Evolutionary conservation across 2,113 vertebrate species (phyloP).

Genomic region (Hystrix cristata): DNA sequence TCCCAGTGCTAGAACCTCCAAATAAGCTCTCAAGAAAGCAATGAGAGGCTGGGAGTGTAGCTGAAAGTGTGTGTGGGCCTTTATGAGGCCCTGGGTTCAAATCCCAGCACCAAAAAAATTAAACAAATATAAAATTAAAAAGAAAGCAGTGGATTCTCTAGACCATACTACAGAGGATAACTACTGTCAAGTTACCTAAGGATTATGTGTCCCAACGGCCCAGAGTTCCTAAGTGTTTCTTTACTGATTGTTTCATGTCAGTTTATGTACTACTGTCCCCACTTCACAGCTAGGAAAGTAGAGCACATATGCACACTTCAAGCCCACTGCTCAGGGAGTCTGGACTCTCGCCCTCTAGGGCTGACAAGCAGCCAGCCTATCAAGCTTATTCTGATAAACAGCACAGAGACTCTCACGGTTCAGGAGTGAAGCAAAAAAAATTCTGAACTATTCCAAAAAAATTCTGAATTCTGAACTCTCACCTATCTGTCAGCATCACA

Average conservation of each 20-base stretch:
- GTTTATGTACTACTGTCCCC: neutral
- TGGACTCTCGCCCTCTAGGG: neutral
- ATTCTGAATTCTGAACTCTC: neutral
- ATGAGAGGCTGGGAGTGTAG: neutral
- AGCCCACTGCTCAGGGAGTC: neutral
- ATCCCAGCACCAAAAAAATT: neutral
- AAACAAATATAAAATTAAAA: neutral
- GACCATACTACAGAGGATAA: conserved; percentile 15
- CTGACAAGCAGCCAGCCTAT: neutral
- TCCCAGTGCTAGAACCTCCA: too few relatives aligned
- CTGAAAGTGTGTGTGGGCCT: neutral
- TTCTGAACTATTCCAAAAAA: neutral
- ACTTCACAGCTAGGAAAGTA: neutral
- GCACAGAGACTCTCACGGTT: neutral
- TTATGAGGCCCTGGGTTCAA: neutral
- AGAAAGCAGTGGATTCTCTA: neutral
- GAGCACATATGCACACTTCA: neutral
- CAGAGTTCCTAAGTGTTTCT: neutral
- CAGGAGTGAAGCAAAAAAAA: conserved; percentile 46
- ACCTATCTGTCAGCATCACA: neutral
- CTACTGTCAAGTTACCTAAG: neutral
- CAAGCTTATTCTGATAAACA: conserved; percentile 9
- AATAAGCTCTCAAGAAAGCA: neutral
- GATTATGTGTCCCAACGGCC: neutral
- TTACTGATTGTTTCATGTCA: neutral